Percentiles rank a stretch among this genome's conserved stretches.
phyloP scores from a whole-genome alignment of 2,888 invertebrate genomes.

The Dynastes grantii region DNA sequence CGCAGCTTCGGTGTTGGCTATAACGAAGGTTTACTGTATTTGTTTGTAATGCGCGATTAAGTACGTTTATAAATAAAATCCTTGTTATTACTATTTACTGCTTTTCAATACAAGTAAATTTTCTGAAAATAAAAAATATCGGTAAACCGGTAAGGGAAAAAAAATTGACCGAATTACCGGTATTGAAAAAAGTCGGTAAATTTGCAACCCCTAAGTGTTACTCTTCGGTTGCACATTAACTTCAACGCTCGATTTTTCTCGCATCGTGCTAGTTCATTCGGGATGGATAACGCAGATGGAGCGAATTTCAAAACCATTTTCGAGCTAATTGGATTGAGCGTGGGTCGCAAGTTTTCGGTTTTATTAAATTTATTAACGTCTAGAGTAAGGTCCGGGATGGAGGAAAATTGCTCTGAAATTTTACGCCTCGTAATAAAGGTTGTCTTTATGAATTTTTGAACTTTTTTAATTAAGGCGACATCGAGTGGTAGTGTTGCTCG shows the following conservation, averaged over 20 bases:
- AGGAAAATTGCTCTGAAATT: slow-evolving; percentile 10
- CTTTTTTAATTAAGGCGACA: slow-evolving; percentile 14
- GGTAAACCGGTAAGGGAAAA: too few relatives aligned
- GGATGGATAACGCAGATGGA: not conserved
- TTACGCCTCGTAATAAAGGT: slow-evolving; percentile 8
- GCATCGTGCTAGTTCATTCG: not conserved
- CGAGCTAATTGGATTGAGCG: slow-evolving; percentile 3
- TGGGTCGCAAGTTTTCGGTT: slow-evolving; percentile 9
- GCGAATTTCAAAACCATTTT: not conserved
- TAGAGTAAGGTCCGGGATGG: not conserved
- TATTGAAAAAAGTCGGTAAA: too few relatives aligned
- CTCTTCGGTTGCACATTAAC: not conserved
- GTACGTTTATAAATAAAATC: too few relatives aligned
- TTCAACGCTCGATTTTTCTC: not conserved
- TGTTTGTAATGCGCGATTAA: too few relatives aligned
- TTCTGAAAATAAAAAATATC: too few relatives aligned
- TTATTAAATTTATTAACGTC: slow-evolving; percentile 17
- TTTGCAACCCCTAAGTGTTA: not conserved
- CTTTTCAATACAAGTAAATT: too few relatives aligned
- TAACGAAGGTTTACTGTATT: too few relatives aligned
- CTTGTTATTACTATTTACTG: too few relatives aligned
- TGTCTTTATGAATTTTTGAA: slow-evolving; percentile 16
- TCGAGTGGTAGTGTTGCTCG: not conserved
- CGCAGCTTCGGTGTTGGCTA: too few relatives aligned
- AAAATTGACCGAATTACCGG: too few relatives aligned